Conservation (phyloP, 2,113 vertebrate genomes). For the Sinosuthora webbiana region DNA sequence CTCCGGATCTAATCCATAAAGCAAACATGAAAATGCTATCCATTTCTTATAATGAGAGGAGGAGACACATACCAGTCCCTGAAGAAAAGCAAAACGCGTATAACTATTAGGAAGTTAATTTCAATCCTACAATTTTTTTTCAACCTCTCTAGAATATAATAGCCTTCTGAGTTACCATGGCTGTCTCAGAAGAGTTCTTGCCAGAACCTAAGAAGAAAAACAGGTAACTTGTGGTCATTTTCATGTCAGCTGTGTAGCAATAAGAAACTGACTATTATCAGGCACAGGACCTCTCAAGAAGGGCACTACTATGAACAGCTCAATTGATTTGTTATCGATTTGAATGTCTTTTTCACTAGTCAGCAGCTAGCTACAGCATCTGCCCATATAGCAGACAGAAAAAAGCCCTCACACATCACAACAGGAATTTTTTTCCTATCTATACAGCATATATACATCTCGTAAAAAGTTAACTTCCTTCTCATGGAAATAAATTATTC, state of each 20-base stretch:
- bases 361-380: background rate
- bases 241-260: background rate
- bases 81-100: background rate
- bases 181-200: background rate
- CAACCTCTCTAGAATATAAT: background rate
- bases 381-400: background rate
- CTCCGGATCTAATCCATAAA: background rate
- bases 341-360: background rate
- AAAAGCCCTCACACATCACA: background rate
- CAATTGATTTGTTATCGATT: background rate
- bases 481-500: background rate
- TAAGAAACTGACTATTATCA: background rate
- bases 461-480: background rate
- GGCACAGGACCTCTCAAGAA: background rate
- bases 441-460: fast-evolving
- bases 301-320: background rate
- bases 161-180: background rate
- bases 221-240: background rate
- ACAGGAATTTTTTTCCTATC: background rate
- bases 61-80: background rate
- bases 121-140: background rate
- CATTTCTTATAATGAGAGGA: background rate
- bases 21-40: background rate
- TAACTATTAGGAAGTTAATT: background rate
- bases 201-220: background rate